These are phyloP conservation scores for Daktulosphaira vitifoliae DNA, from an alignment of 1,140 invertebrate genomes.

Conservation along the genomic window DNA sequence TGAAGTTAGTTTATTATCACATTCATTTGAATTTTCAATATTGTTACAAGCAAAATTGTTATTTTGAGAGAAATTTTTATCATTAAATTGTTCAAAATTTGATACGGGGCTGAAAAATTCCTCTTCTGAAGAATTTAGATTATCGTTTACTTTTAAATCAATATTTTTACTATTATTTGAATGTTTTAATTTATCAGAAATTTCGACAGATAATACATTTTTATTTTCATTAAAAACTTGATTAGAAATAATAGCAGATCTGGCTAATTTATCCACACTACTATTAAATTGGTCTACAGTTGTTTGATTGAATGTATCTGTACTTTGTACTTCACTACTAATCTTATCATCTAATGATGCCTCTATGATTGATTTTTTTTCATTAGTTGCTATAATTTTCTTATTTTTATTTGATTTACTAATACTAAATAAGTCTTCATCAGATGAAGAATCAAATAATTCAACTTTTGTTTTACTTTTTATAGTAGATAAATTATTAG, in stretches of 20 bases:
- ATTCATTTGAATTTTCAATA: too few species aligned
- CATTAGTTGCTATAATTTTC: too few species aligned
- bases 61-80: too few species aligned
- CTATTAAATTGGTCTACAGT: background rate
- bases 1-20: too few species aligned
- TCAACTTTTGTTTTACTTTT: background rate
- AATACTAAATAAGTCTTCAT: constrained; percentile 21
- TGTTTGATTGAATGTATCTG: background rate
- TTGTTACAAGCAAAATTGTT: too few species aligned
- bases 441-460: constrained; percentile 22
- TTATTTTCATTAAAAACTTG: background rate
- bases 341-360: background rate
- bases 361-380: background rate
- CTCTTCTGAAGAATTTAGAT: constrained; percentile 4
- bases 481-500: background rate
- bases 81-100: too few species aligned
- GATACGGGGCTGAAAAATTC: background rate
- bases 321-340: background rate
- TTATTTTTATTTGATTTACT: background rate
- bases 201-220: background rate
- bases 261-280: too few species aligned
- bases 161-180: background rate
- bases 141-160: background rate
- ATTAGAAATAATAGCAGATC: too few species aligned
- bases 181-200: too few species aligned